Conservation (phyloP, 1,140 invertebrate species). For the Lepidurus couesii region DNA sequence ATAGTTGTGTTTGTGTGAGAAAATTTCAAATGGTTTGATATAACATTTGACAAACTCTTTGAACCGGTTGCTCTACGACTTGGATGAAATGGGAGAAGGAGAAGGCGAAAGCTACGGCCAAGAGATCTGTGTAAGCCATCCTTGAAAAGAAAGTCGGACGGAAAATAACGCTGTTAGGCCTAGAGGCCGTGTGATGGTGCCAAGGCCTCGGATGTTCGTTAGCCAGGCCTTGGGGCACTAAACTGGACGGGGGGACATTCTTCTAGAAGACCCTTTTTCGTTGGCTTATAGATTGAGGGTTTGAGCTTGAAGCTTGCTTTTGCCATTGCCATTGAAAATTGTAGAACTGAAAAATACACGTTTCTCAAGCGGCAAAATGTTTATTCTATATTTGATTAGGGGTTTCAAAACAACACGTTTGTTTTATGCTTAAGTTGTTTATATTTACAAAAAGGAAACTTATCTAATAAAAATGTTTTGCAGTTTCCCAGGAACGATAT, state of each 20-base stretch:
- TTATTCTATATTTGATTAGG: no score
- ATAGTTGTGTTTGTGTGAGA: no score
- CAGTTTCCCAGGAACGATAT: no score
- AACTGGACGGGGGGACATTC: slow-evolving; percentile 17
- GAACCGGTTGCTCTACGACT: background rate
- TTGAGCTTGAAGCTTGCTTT: slow-evolving; percentile 19
- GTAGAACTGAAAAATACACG: background rate
- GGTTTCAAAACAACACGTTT: no score
- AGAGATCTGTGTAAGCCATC: background rate
- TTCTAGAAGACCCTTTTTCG: background rate
- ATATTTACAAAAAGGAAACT: no score
- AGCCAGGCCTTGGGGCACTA: background rate
- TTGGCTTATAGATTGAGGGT: slow-evolving; percentile 2
- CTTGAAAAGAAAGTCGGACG: background rate
- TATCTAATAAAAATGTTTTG: no score
- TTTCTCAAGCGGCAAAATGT: background rate
- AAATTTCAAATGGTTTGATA: no score
- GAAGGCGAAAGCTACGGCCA: background rate
- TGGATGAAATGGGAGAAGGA: background rate
- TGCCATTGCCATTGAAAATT: background rate
- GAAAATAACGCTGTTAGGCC: slow-evolving; percentile 14
- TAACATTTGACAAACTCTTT: background rate
- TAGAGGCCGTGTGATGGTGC: slow-evolving; percentile 17
- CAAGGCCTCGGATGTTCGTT: slow-evolving; percentile 20
- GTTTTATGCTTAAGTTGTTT: no score